Conservation (phyloP, 2,888 invertebrate species). For the Mactromeris polynyma region DNA sequence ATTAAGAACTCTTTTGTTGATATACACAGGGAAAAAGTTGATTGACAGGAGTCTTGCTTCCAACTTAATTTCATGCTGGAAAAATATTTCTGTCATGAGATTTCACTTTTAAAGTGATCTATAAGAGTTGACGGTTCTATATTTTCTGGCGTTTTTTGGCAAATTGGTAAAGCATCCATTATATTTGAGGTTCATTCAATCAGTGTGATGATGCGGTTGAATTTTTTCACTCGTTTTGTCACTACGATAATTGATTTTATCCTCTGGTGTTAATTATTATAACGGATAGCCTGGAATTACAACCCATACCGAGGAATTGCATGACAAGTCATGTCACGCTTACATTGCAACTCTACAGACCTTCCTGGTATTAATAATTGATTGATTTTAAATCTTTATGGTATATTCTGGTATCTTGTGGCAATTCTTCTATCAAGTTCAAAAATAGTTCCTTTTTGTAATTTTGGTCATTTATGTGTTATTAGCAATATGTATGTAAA, state of each 20-base stretch:
- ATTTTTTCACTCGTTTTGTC: not conserved
- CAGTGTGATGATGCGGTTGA: not conserved
- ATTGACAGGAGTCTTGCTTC: too few relatives aligned
- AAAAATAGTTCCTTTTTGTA: too few relatives aligned
- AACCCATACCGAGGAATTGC: not conserved
- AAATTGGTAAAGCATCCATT: not conserved
- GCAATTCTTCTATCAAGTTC: too few relatives aligned
- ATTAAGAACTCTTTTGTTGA: too few relatives aligned
- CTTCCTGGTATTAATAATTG: not conserved
- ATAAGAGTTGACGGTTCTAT: not conserved
- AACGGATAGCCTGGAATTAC: not conserved
- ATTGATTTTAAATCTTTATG: not conserved
- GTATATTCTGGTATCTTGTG: too few relatives aligned
- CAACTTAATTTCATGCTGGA: too few relatives aligned
- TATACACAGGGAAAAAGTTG: too few relatives aligned
- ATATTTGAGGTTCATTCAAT: not conserved
- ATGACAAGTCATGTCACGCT: not conserved
- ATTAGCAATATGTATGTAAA: too few relatives aligned
- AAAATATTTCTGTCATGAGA: too few relatives aligned
- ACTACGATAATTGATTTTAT: not conserved
- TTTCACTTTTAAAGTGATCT: too few relatives aligned
- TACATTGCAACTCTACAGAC: not conserved
- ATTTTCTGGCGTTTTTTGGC: not conserved
- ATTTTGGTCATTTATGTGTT: too few relatives aligned
- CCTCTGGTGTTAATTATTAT: not conserved